Evolutionary conservation across 2,888 invertebrate species (phyloP).

Genomic region (Taphrorychus bicolor): DNA sequence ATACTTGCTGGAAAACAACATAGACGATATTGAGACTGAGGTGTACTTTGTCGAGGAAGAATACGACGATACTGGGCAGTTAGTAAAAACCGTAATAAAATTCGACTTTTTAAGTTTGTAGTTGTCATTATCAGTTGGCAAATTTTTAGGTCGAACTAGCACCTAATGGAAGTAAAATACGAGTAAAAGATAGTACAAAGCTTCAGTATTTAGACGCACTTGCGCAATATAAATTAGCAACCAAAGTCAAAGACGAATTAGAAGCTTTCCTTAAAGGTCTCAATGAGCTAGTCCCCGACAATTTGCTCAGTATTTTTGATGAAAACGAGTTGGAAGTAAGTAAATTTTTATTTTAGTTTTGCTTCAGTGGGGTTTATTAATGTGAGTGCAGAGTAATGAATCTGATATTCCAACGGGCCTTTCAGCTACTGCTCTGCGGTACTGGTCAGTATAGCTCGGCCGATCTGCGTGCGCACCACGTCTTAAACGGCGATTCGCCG

Average conservation of each 20-base stretch:
- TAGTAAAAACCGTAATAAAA: slow-evolving; percentile 66
- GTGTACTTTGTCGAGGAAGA: slow-evolving; percentile 90
- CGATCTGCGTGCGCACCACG: slow-evolving; percentile 89
- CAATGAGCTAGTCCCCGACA: slow-evolving; percentile 90
- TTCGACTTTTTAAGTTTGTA: not conserved
- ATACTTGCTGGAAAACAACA: slow-evolving; percentile 89
- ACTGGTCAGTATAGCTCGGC: slow-evolving; percentile 90
- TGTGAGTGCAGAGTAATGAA: no score
- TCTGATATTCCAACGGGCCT: slow-evolving; percentile 49
- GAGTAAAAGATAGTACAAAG: slow-evolving; percentile 79
- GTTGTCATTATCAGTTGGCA: not conserved
- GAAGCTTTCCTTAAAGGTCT: slow-evolving; percentile 90
- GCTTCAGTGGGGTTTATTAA: no score
- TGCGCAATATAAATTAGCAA: slow-evolving; percentile 87
- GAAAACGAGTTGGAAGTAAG: slow-evolving; percentile 93
- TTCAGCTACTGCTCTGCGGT: slow-evolving; percentile 87
- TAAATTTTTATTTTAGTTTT: slow-evolving; percentile 17
- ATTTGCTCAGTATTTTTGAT: slow-evolving; percentile 92
- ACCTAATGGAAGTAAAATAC: slow-evolving; percentile 79
- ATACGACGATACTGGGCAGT: slow-evolving; percentile 79
- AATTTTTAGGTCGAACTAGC: slow-evolving; percentile 72
- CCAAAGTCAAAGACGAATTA: slow-evolving; percentile 81
- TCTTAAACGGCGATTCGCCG: slow-evolving; percentile 79
- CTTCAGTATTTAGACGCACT: slow-evolving; percentile 85
- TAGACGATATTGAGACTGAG: slow-evolving; percentile 81